Evolutionary conservation across 2,113 vertebrate genomes (phyloP).

Genomic region (Nothocercus nigrocapillus): DNA sequence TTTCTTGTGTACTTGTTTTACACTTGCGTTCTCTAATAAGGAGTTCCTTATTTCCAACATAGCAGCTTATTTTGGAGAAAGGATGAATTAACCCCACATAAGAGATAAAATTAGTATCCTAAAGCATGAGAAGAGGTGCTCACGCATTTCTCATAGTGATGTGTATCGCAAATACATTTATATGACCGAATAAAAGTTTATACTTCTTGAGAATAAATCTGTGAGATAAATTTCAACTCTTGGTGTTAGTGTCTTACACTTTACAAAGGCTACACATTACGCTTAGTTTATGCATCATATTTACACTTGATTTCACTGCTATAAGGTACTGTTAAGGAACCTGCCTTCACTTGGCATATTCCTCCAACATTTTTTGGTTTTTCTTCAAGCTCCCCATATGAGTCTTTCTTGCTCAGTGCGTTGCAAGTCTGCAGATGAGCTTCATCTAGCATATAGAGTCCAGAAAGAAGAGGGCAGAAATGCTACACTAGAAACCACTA

Average conservation of each 20-base stretch:
- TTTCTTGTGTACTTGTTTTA: not conserved
- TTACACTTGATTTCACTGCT: not conserved
- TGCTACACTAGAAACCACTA: fast-evolving
- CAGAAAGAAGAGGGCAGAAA: not conserved
- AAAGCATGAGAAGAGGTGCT: not conserved
- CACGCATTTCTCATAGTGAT: not conserved
- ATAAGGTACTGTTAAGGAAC: not conserved
- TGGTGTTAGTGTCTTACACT: not conserved
- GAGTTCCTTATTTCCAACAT: not conserved
- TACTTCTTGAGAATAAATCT: not conserved
- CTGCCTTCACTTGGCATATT: not conserved
- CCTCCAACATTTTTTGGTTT: not conserved
- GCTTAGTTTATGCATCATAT: not conserved
- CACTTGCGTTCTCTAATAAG: not conserved
- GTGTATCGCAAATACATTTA: not conserved
- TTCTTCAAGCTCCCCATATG: not conserved
- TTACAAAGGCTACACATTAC: not conserved
- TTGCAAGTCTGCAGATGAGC: not conserved
- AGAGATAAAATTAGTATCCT: not conserved
- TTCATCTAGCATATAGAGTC: not conserved
- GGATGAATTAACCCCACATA: not conserved
- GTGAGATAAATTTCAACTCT: not conserved
- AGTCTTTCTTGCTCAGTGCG: fast-evolving
- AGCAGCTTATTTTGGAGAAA: not conserved
- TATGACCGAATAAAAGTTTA: not conserved